A percentile compares a stretch with the other conserved stretches of the same genome.
phyloP scores from a whole-genome alignment of 2,888 invertebrate genomes.

The Serrognathus titanus region DNA sequence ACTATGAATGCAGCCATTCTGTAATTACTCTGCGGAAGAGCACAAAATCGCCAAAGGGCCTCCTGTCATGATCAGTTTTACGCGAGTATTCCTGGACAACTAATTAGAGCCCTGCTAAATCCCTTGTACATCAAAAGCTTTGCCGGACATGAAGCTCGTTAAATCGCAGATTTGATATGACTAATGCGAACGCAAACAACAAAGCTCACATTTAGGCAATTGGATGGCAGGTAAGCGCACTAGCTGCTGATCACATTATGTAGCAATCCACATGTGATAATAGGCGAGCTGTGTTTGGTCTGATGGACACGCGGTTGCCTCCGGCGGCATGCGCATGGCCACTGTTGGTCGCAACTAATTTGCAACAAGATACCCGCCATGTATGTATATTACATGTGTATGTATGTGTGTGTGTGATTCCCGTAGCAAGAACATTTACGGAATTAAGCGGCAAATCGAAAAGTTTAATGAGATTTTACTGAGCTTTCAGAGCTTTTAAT shows the following conservation, averaged over 20 bases:
- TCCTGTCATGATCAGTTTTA: no score
- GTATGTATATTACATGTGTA: not conserved
- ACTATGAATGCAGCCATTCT: no score
- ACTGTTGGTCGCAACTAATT: constrained; percentile 18
- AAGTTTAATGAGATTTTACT: not conserved
- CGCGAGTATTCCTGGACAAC: not conserved
- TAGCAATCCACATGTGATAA: constrained; percentile 38
- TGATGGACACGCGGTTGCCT: constrained; percentile 27
- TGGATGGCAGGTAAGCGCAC: constrained; percentile 37
- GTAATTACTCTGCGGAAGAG: no score
- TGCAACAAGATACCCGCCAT: constrained; percentile 16
- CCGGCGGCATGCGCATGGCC: constrained; percentile 20
- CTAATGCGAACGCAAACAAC: constrained; percentile 37
- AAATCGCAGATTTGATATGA: constrained; percentile 26
- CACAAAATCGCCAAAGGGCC: no score
- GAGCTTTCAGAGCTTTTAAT: not conserved
- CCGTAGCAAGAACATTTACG: not conserved
- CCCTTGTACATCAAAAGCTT: constrained; percentile 34
- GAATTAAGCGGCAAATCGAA: not conserved
- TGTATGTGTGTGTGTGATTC: not conserved
- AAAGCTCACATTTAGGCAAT: constrained; percentile 36
- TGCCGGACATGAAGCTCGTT: constrained; percentile 36
- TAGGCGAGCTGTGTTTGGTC: constrained; percentile 34
- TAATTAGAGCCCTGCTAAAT: not conserved
- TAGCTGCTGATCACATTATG: constrained; percentile 37